Conservation (phyloP, 2,888 invertebrate species). For the Dasypolia templi region DNA sequence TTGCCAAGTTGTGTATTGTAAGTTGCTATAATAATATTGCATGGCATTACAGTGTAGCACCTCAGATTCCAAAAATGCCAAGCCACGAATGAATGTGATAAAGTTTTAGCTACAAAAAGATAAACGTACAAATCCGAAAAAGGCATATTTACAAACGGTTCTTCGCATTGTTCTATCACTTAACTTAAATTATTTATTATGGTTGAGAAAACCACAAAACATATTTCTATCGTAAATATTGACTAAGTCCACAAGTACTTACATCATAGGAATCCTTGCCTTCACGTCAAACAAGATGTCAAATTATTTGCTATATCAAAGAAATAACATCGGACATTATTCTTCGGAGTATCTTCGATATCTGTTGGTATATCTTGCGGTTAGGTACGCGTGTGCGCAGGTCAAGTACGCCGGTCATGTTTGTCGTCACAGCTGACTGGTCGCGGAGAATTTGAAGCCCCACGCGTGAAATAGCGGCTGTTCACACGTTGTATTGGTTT, state of each 20-base stretch:
- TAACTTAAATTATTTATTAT: neutral
- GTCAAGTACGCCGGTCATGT: constrained; percentile 65
- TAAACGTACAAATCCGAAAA: neutral
- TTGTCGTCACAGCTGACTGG: constrained; percentile 67
- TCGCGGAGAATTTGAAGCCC: constrained; percentile 64
- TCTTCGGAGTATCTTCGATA: constrained; percentile 34
- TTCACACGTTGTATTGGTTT: constrained; percentile 41
- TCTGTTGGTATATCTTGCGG: neutral
- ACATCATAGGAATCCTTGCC: constrained; percentile 14
- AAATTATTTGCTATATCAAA: constrained; percentile 33
- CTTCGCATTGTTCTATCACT: neutral
- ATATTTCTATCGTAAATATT: neutral
- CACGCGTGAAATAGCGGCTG: constrained; percentile 40
- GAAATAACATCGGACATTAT: constrained; percentile 38
- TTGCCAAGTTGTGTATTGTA: constrained; percentile 25
- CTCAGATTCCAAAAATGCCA: neutral
- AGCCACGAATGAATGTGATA: neutral
- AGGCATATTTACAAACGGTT: neutral
- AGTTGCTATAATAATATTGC: neutral
- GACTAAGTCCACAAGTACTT: neutral
- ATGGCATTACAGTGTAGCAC: neutral
- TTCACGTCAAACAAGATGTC: constrained; percentile 19
- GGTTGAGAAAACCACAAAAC: neutral
- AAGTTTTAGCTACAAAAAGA: neutral
- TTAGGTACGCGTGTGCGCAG: constrained; percentile 49